Percentiles rank a stretch among this genome's conserved stretches.
These are phyloP conservation scores for Odontamblyopus lacepedii DNA, from an alignment of 2,797 vertebrate genomes.

Conservation along the genomic window DNA sequence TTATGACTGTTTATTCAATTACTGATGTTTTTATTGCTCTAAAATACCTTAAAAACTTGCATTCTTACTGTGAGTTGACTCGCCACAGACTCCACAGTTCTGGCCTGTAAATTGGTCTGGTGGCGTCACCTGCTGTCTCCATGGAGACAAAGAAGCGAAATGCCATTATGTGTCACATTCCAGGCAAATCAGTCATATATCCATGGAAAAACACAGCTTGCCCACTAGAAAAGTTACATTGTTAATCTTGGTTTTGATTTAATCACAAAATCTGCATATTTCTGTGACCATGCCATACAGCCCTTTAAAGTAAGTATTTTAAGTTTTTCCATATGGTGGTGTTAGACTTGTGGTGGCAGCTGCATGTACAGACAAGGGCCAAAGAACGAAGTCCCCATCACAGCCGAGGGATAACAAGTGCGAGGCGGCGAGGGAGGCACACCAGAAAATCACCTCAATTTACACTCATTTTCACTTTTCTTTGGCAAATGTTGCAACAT, in stretches of 20 bases:
- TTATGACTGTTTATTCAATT: neutral
- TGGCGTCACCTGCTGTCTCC: neutral
- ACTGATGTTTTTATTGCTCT: no score
- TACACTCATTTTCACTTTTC: conserved; percentile 87
- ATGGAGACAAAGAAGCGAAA: neutral
- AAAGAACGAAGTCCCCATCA: conserved; percentile 51
- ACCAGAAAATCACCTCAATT: conserved; percentile 83
- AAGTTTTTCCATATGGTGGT: conserved; percentile 23
- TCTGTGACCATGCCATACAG: neutral
- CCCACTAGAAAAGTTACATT: neutral
- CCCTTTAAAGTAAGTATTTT: neutral
- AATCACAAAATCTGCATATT: neutral
- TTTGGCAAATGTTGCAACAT: conserved; percentile 78
- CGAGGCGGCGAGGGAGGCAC: conserved; percentile 61
- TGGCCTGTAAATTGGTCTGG: neutral
- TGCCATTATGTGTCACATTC: no score
- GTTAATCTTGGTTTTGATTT: neutral
- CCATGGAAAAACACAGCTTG: no score
- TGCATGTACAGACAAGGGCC: conserved; percentile 40
- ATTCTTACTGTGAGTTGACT: neutral
- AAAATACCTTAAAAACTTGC: neutral
- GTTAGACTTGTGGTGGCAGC: conserved; percentile 44
- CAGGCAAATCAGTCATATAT: no score
- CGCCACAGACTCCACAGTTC: no score
- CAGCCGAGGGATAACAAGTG: conserved; percentile 69